phyloP scores from a whole-genome alignment of 2,888 invertebrate genomes.

The Heteromyza rotundicornis region DNA sequence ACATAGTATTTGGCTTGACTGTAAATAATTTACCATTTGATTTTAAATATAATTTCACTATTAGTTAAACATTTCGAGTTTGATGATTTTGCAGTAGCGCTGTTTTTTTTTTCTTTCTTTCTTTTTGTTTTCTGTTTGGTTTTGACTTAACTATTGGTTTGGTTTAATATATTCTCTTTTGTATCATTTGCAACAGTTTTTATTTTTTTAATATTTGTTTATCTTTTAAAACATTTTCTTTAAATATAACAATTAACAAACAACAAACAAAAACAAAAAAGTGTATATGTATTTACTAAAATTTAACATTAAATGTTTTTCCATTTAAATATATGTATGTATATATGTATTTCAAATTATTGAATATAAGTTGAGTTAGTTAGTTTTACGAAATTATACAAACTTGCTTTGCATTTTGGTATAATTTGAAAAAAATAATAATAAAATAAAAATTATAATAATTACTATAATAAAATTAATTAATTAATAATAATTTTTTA shows the following conservation, averaged over 20 bases:
- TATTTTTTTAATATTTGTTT: background rate
- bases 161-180: background rate
- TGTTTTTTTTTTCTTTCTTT: background rate
- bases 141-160: slow-evolving; percentile 6
- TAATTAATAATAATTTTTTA: slow-evolving; percentile 11
- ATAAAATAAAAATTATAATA: background rate
- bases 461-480: background rate
- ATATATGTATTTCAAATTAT: background rate
- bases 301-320: slow-evolving; percentile 21
- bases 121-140: background rate
- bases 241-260: slow-evolving; percentile 22
- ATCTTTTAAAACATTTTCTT: background rate
- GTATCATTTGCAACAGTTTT: background rate
- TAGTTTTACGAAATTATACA: background rate
- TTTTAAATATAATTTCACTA: background rate
- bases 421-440: background rate
- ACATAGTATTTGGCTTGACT: background rate
- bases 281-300: background rate
- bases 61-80: slow-evolving; percentile 13
- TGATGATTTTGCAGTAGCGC: background rate
- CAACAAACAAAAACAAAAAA: slow-evolving; percentile 20
- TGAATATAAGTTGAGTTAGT: background rate
- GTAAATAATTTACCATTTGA: background rate
- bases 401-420: background rate
- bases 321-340: slow-evolving; percentile 6